Conservation (phyloP, 2,797 vertebrate species). For the Hippoglossus hippoglossus region DNA sequence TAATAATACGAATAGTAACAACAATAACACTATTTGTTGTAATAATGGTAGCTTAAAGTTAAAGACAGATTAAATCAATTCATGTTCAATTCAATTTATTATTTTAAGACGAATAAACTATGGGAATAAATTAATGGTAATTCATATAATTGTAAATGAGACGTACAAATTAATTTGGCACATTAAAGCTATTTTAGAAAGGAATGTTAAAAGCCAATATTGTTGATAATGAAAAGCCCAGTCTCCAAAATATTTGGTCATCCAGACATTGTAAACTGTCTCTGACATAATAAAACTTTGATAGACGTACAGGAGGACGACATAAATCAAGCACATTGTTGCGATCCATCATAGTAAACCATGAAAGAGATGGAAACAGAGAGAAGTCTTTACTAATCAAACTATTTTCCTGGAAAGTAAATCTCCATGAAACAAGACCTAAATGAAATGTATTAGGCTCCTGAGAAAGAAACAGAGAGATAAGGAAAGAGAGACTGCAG, state of each 20-base stretch:
- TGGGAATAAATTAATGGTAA: not conserved
- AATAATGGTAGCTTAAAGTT: slow-evolving; percentile 31
- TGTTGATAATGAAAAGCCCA: not conserved
- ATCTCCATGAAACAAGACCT: not conserved
- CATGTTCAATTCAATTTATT: fast-evolving
- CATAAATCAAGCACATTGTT: fast-evolving
- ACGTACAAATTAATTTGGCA: not conserved
- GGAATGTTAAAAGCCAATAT: not conserved
- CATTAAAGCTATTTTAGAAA: fast-evolving
- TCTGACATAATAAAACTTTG: not conserved
- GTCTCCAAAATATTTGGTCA: not conserved
- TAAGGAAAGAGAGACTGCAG: too few relatives aligned
- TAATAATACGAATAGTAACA: not conserved
- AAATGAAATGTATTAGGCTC: not conserved
- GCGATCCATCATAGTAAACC: not conserved
- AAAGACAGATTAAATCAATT: not conserved
- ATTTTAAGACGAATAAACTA: not conserved
- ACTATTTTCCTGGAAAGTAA: not conserved
- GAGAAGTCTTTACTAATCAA: fast-evolving
- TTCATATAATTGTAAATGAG: not conserved
- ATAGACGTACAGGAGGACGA: not conserved
- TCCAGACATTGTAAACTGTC: not conserved
- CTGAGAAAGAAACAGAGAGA: too few relatives aligned
- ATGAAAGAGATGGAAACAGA: too few relatives aligned
- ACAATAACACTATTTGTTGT: slow-evolving; percentile 28